These are phyloP conservation scores for Drosophila nigritarsus DNA, from an alignment of 2,888 invertebrate genomes.

Conservation along the genomic window DNA sequence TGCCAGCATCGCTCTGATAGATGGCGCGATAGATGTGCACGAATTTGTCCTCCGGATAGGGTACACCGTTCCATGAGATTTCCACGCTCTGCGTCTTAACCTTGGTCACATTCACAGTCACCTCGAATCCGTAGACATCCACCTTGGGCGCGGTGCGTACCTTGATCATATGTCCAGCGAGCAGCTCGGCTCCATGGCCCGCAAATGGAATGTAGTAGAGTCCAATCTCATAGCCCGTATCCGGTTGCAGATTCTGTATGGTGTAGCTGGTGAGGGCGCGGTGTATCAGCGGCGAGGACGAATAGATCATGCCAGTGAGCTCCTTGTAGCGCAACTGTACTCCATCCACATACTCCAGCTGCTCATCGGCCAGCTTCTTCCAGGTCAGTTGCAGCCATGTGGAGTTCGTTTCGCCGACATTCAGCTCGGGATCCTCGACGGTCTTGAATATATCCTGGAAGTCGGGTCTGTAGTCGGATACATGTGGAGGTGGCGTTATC, in stretches of 20 bases:
- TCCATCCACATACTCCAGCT: slow-evolving; percentile 94
- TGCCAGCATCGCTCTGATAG: slow-evolving; percentile 90
- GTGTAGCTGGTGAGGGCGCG: slow-evolving; percentile 91
- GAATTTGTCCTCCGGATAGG: slow-evolving; percentile 95
- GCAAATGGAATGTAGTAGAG: slow-evolving; percentile 93
- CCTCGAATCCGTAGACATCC: slow-evolving; percentile 94
- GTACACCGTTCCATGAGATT: slow-evolving; percentile 93
- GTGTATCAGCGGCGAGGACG: slow-evolving; percentile 93
- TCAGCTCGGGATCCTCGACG: slow-evolving; percentile 90
- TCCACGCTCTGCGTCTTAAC: slow-evolving; percentile 92
- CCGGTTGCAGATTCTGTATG: slow-evolving; percentile 91
- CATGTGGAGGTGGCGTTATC: slow-evolving; percentile 85
- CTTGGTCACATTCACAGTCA: slow-evolving; percentile 90
- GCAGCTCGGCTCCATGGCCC: slow-evolving; percentile 91
- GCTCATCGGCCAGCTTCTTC: slow-evolving; percentile 92
- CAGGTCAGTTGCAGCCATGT: slow-evolving; percentile 92
- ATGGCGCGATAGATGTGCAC: slow-evolving; percentile 95
- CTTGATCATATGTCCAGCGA: slow-evolving; percentile 89
- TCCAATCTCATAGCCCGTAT: slow-evolving; percentile 92
- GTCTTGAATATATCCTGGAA: slow-evolving; percentile 86
- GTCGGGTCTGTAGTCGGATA: slow-evolving; percentile 84
- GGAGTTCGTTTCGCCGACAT: slow-evolving; percentile 90
- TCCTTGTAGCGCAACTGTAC: slow-evolving; percentile 94
- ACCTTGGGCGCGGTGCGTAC: slow-evolving; percentile 89
- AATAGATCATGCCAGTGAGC: slow-evolving; percentile 92